These are phyloP conservation scores for Pecten maximus DNA, from an alignment of 2,888 invertebrate species.

Conservation along the genomic window DNA sequence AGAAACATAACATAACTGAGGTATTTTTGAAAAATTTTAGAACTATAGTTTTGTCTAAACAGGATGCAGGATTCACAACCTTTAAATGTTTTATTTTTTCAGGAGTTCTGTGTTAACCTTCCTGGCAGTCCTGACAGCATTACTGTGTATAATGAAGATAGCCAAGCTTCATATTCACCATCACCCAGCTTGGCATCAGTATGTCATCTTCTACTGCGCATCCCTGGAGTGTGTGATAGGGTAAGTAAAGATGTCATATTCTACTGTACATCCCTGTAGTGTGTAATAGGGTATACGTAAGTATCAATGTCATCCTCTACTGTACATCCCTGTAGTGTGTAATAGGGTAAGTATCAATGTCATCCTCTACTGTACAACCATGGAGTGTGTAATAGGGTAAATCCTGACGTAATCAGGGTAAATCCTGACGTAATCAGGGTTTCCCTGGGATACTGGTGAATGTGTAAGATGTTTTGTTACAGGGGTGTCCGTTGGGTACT, in stretches of 20 bases:
- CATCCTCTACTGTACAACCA: neutral
- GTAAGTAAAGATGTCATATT: constrained; percentile 76
- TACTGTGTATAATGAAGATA: constrained; percentile 82
- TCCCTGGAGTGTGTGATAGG: constrained; percentile 83
- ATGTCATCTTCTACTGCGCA: constrained; percentile 84
- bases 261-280: neutral
- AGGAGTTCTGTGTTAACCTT: constrained; percentile 83
- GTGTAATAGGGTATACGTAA: neutral
- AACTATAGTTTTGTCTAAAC: too few relatives aligned
- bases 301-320: neutral
- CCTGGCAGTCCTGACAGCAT: constrained; percentile 81
- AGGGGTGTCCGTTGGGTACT: too few relatives aligned
- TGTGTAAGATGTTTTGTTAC: too few relatives aligned
- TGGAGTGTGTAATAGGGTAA: neutral
- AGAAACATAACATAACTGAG: too few relatives aligned
- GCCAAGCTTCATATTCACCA: constrained; percentile 83
- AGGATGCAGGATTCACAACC: too few relatives aligned
- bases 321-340: neutral
- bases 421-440: too few relatives aligned
- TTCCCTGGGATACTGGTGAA: too few relatives aligned
- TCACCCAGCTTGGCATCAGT: constrained; percentile 84
- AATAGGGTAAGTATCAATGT: neutral
- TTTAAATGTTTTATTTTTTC: constrained; percentile 52
- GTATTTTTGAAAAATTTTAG: too few relatives aligned
- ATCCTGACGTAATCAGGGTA: neutral